Percentiles rank a stretch among this genome's conserved stretches.
These are phyloP conservation scores for Taenaris catops DNA, from an alignment of 2,888 invertebrate species.

Conservation along the genomic window DNA sequence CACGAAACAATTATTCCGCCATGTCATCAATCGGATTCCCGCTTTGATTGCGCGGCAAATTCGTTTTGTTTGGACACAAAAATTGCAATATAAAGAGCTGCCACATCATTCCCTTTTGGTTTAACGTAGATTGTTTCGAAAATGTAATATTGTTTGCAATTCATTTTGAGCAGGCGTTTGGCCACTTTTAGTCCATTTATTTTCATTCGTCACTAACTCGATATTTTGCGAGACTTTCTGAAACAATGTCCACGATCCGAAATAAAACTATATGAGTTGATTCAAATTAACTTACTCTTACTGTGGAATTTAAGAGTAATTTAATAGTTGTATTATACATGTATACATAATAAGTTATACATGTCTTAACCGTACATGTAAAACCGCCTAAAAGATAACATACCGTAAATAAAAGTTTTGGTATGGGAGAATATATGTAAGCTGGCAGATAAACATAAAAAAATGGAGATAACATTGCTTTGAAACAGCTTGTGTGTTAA, in stretches of 20 bases:
- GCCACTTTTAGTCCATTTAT: conserved; percentile 64
- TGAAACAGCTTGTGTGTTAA: too few relatives aligned
- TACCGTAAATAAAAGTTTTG: too few relatives aligned
- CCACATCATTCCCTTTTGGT: conserved; percentile 79
- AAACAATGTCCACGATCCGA: conserved; percentile 42
- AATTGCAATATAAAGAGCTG: conserved; percentile 80
- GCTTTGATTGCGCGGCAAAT: conserved; percentile 80
- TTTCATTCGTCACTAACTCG: conserved; percentile 58
- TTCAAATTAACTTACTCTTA: too few relatives aligned
- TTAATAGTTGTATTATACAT: too few relatives aligned
- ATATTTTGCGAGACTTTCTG: conserved; percentile 41
- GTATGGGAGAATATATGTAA: too few relatives aligned
- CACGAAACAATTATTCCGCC: conserved; percentile 78
- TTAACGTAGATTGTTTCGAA: conserved; percentile 78
- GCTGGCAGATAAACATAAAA: too few relatives aligned
- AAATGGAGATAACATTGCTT: too few relatives aligned
- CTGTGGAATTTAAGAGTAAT: too few relatives aligned
- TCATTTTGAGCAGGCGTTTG: conserved; percentile 73
- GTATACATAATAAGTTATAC: too few relatives aligned
- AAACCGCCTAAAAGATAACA: too few relatives aligned
- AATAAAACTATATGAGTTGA: too few relatives aligned
- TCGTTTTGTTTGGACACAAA: conserved; percentile 80
- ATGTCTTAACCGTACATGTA: too few relatives aligned
- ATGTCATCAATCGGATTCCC: conserved; percentile 79
- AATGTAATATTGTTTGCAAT: conserved; percentile 78